A percentile compares a stretch with the other conserved stretches of the same genome.
These are phyloP conservation scores for Dendroctonus ponderosae DNA, from an alignment of 1,140 invertebrate genomes.

Conservation along the genomic window DNA sequence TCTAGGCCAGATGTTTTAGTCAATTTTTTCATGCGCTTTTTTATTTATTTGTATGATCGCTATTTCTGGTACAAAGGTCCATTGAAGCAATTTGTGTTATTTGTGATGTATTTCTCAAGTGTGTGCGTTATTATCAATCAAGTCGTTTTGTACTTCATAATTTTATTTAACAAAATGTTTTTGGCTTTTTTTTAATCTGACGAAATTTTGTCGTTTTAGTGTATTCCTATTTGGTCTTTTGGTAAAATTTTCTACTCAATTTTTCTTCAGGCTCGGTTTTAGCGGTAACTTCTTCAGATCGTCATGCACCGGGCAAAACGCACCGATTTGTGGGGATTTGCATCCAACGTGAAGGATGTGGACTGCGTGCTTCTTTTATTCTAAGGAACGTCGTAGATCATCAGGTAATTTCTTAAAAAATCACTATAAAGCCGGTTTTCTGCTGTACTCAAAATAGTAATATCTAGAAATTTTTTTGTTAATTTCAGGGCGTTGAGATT, in stretches of 20 bases:
- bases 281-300: constrained; percentile 88
- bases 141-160: no score
- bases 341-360: constrained; percentile 77
- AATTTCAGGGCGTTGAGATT: constrained; percentile 60
- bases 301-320: constrained; percentile 78
- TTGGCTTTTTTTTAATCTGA: no score
- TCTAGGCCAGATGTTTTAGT: no score
- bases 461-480: background rate
- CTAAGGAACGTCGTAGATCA: constrained; percentile 92
- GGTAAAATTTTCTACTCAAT: background rate
- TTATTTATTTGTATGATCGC: no score
- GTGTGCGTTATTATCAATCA: no score
- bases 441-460: background rate
- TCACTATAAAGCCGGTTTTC: background rate
- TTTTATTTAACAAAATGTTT: no score
- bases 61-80: no score
- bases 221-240: no score
- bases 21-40: no score
- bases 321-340: constrained; percentile 96
- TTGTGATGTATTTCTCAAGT: no score
- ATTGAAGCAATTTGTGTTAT: no score
- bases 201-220: no score
- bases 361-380: constrained; percentile 79
- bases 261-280: constrained; percentile 77
- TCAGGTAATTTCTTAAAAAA: constrained; percentile 56